A percentile compares a stretch with the other conserved stretches of the same genome.
phyloP scores from a whole-genome alignment of 2,797 vertebrate species.

The Halcyon smyrnensis region DNA sequence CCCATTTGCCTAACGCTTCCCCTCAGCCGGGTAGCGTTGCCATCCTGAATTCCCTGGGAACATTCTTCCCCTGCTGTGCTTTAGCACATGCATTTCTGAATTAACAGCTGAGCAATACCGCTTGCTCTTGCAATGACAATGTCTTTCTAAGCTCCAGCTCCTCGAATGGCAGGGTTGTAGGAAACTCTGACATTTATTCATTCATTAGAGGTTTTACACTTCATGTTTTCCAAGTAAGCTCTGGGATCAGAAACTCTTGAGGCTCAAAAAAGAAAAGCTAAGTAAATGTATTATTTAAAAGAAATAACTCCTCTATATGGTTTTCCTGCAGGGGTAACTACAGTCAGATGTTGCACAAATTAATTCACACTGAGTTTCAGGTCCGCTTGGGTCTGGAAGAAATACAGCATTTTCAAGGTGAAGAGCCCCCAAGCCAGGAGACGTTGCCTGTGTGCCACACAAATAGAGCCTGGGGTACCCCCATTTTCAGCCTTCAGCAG shows the following conservation, averaged over 20 bases:
- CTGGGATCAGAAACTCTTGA: neutral
- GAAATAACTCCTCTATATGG: neutral
- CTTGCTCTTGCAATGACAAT: accelerated
- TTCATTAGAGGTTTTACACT: neutral
- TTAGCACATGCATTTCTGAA: neutral
- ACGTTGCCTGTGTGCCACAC: neutral
- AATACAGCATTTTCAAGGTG: accelerated
- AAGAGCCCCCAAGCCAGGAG: neutral
- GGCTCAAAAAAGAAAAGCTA: neutral
- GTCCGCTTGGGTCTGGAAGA: neutral
- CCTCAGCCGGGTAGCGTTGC: neutral
- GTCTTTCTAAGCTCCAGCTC: neutral
- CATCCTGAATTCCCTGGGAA: neutral
- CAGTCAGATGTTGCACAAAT: neutral
- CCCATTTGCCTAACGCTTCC: neutral
- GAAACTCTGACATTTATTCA: neutral
- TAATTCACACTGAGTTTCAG: neutral
- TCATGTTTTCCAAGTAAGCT: neutral
- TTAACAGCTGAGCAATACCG: neutral
- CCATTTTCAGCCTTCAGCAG: neutral
- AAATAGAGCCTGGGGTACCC: neutral
- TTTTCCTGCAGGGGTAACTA: neutral
- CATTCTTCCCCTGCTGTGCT: neutral
- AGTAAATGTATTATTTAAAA: neutral
- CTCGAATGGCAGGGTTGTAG: neutral